Conservation (phyloP, 2,797 vertebrate species). For the Pogonophryne albipinna region DNA sequence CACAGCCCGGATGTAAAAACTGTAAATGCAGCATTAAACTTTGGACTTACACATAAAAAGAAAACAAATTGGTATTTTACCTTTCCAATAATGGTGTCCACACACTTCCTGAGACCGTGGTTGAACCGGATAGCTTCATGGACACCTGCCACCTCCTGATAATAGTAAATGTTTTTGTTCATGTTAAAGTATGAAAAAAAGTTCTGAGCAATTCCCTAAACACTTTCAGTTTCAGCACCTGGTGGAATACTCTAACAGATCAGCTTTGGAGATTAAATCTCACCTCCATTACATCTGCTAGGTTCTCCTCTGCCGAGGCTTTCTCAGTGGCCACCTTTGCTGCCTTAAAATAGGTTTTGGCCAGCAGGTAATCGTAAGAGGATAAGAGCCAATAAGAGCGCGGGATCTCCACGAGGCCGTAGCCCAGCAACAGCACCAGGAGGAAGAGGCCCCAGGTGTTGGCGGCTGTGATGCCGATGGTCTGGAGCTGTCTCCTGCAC, state of each 20-base stretch:
- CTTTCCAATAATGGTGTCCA: slow-evolving; percentile 95
- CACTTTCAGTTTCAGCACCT: neutral
- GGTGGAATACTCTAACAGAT: neutral
- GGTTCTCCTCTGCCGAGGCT: slow-evolving; percentile 91
- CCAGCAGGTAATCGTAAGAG: slow-evolving; percentile 88
- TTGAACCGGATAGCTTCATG: slow-evolving; percentile 90
- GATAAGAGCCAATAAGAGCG: slow-evolving; percentile 94
- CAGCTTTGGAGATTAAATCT: neutral
- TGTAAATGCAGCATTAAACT: neutral
- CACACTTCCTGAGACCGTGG: slow-evolving; percentile 89
- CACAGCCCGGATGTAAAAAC: neutral
- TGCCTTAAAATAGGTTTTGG: slow-evolving; percentile 94
- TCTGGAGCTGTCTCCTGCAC: slow-evolving; percentile 90
- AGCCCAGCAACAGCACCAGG: slow-evolving; percentile 93
- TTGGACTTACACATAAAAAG: neutral
- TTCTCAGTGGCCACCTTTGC: slow-evolving; percentile 94
- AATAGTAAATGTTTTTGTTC: slow-evolving; percentile 23
- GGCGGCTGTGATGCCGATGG: slow-evolving; percentile 93
- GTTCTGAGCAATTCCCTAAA: neutral
- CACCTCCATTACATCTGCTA: slow-evolving; percentile 95
- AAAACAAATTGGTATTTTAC: slow-evolving; percentile 71
- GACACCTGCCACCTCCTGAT: slow-evolving; percentile 90
- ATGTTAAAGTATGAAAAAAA: neutral
- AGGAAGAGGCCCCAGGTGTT: slow-evolving; percentile 97
- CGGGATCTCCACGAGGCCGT: slow-evolving; percentile 95